These are phyloP conservation scores for Leptinotarsa juncta DNA, from an alignment of 2,888 invertebrate species.

Conservation along the genomic window DNA sequence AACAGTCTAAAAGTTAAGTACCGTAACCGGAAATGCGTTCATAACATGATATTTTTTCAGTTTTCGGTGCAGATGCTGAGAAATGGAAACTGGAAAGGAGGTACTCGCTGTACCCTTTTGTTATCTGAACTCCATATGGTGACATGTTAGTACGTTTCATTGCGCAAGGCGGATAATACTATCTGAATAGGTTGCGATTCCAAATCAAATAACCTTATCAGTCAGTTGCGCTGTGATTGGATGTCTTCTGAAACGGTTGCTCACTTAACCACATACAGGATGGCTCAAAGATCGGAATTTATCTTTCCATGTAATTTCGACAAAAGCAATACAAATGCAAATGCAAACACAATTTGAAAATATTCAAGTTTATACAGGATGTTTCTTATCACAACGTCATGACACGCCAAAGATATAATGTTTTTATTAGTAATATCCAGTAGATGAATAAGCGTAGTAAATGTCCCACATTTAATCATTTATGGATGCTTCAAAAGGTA, in stretches of 20 bases:
- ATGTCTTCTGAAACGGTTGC: neutral
- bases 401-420: too few relatives aligned
- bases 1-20: conserved; percentile 27
- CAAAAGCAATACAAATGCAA: too few relatives aligned
- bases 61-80: conserved; percentile 39
- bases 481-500: too few relatives aligned
- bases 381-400: too few relatives aligned
- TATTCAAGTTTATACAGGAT: too few relatives aligned
- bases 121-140: conserved; percentile 29
- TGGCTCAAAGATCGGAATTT: neutral
- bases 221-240: neutral
- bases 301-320: too few relatives aligned
- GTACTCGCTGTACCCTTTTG: conserved; percentile 1
- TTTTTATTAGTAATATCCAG: too few relatives aligned
- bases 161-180: neutral
- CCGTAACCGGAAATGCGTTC: conserved; percentile 33
- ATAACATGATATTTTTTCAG: conserved; percentile 30
- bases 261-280: neutral
- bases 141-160: neutral
- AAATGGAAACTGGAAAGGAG: neutral
- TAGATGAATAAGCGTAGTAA: too few relatives aligned
- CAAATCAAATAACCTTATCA: conserved; percentile 2
- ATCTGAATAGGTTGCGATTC: neutral
- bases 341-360: too few relatives aligned
- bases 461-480: too few relatives aligned